phyloP scores from a whole-genome alignment of 2,797 vertebrate genomes.

The Amblyraja radiata region DNA sequence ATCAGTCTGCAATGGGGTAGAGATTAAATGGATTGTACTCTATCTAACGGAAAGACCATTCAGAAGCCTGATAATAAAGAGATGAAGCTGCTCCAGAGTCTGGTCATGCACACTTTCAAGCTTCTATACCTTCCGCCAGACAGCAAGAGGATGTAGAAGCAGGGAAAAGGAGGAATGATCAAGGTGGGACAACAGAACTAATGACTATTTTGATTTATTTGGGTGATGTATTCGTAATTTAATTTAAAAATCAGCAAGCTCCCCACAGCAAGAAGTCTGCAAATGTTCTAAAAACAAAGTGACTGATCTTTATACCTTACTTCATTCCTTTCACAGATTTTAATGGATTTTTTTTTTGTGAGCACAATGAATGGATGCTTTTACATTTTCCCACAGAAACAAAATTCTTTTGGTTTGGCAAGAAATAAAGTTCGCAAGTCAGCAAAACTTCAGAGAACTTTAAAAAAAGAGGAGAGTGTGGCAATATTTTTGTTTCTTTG shows the following conservation, averaged over 20 bases:
- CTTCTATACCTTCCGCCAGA: no score
- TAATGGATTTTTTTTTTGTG: background rate
- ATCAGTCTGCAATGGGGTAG: no score
- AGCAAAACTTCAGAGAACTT: background rate
- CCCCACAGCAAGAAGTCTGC: background rate
- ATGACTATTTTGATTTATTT: background rate
- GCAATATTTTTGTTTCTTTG: background rate
- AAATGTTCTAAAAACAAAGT: slow-evolving; percentile 4
- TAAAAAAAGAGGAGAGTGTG: background rate
- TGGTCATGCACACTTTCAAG: no score
- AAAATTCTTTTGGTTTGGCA: slow-evolving; percentile 12
- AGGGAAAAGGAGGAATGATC: no score
- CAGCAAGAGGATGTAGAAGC: no score
- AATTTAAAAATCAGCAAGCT: background rate
- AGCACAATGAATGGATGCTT: background rate
- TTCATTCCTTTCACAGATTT: background rate
- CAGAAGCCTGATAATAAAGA: no score
- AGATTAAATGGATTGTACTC: no score
- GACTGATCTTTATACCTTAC: background rate
- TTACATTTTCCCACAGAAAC: background rate
- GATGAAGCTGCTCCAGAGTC: no score
- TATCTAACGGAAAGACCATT: no score
- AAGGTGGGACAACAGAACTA: no score
- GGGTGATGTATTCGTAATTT: background rate
- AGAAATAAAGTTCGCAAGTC: background rate